Evolutionary conservation across 2,797 vertebrate species (phyloP), one percentile per base, ranked within the genome.

Genomic region (Mormyrus proboscirostris): DNA sequence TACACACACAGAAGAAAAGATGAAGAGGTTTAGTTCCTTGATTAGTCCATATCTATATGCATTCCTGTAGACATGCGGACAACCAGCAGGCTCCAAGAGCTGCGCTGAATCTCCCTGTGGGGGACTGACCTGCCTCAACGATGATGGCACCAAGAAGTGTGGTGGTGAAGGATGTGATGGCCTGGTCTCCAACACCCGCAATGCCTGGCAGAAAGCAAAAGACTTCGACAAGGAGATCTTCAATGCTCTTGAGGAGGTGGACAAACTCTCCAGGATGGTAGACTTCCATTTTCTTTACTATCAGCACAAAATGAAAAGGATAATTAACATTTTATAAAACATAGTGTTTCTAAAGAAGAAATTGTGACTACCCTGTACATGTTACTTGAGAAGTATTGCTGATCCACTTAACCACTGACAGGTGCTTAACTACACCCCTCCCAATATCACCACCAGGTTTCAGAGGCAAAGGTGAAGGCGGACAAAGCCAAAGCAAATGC

Each of bases 221-320:
- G 96, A 98, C 90, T 97, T 97, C 49, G 97, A 99, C 92, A 95
- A 94, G 92, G 97, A 98, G 87, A 97, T 99, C 88, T 91, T 95
- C 90, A 96, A 92, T 2, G 97, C 97, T 16, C 95, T 99, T 94
- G 96, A 97, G 85, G 98, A 99, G 90, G 97, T 99, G 91, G 98
- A 99, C 90, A 97, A 97, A 90, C 97, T 99, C 84, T 99, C 97
- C 73, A 97, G 96, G 94, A 97, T 97, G 98, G 99, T 99, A 95
- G 95, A 93, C 47, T 89, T 86, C 19, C 79, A 69, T 62, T n/a
- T 22, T 51, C 76, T 47, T 7, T 82, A 22, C 12, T n/a, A 22
- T 82, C 6, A 47, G 76, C 38, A 19, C 76, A 82, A 82, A 47
- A 82, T 82, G 7, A 38, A 16, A 73, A 73, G 12, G 5, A 6